Evolutionary conservation across 30 jellyfish, hydroid and myxozoan species (phyloP).

Genomic region (Catostylus mosaicus): DNA sequence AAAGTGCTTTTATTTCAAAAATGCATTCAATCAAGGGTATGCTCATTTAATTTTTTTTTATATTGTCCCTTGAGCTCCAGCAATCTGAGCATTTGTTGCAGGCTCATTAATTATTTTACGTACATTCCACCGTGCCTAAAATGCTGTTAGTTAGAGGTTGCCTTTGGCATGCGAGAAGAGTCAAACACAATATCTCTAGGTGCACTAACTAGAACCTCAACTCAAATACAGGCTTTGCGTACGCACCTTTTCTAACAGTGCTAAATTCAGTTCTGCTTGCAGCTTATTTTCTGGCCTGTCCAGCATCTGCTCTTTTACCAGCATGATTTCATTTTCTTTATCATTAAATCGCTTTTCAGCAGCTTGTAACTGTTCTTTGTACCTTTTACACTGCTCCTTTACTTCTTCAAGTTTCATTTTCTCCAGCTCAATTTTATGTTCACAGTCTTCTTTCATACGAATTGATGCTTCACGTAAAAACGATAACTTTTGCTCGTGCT

Average conservation of each 20-base stretch:
- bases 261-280: conserved; percentile 87
- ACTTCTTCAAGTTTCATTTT: conserved; percentile 50
- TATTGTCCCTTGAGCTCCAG: too few relatives aligned
- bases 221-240: too few relatives aligned
- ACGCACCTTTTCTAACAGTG: conserved; percentile 81
- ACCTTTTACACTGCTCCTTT: conserved; percentile 42
- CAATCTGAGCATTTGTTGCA: too few relatives aligned
- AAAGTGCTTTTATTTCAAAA: too few relatives aligned
- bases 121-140: not conserved
- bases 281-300: conserved; percentile 86
- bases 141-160: too few relatives aligned
- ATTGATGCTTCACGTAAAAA: conserved; percentile 89
- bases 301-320: conserved; percentile 61
- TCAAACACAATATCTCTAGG: too few relatives aligned
- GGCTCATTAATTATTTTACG: not conserved
- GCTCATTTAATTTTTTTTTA: too few relatives aligned
- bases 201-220: too few relatives aligned
- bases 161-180: too few relatives aligned
- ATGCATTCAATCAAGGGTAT: too few relatives aligned
- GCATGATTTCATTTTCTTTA: conserved; percentile 77
- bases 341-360: conserved; percentile 74
- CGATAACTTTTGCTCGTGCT: conserved; percentile 75
- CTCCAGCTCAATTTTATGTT: conserved; percentile 84
- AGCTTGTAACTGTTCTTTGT: conserved; percentile 67
- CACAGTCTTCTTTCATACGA: conserved; percentile 91